A percentile compares a stretch with the other conserved stretches of the same genome.
These are phyloP conservation scores for Drosophila micromelanica DNA, from an alignment of 1,140 invertebrate species.

Conservation along the genomic window DNA sequence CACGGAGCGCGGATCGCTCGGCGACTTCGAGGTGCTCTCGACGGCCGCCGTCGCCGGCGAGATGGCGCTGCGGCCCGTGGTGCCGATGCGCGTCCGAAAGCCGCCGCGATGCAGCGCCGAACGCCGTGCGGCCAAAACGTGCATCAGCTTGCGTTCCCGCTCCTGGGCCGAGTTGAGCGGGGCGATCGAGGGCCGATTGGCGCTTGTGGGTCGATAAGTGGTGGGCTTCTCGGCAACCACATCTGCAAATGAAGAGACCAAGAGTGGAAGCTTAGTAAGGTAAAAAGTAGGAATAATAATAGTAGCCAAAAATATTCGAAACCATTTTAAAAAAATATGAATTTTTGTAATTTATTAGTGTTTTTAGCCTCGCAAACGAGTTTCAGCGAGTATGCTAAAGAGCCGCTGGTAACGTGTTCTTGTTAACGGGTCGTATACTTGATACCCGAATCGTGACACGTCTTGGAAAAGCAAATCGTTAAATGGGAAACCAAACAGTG, in stretches of 20 bases:
- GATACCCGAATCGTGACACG: conserved; percentile 63
- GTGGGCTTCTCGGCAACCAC: conserved; percentile 69
- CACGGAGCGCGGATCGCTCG: conserved; percentile 73
- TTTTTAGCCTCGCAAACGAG: too few species aligned
- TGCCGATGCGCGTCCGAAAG: conserved; percentile 82
- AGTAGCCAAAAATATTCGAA: too few species aligned
- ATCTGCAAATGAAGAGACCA: conserved; percentile 47
- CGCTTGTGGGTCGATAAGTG: conserved; percentile 62
- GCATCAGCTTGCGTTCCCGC: conserved; percentile 85
- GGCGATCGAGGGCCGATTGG: conserved; percentile 58
- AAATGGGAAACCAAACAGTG: conserved; percentile 59
- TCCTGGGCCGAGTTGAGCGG: conserved; percentile 68
- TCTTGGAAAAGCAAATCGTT: conserved; percentile 60
- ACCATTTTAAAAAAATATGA: too few species aligned
- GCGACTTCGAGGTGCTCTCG: conserved; percentile 75
- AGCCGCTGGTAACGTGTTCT: conserved; percentile 1
- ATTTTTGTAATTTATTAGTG: too few species aligned
- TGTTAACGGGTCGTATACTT: conserved; percentile 48
- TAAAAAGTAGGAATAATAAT: too few species aligned
- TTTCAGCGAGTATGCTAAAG: conserved; percentile 11
- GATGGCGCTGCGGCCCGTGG: conserved; percentile 70
- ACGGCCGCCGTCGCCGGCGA: conserved; percentile 51
- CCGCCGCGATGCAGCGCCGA: conserved; percentile 83
- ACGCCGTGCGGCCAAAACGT: conserved; percentile 85
- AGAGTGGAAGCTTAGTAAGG: neutral